Conservation (phyloP, 2,113 vertebrate species). For the Athene cunicularia region DNA sequence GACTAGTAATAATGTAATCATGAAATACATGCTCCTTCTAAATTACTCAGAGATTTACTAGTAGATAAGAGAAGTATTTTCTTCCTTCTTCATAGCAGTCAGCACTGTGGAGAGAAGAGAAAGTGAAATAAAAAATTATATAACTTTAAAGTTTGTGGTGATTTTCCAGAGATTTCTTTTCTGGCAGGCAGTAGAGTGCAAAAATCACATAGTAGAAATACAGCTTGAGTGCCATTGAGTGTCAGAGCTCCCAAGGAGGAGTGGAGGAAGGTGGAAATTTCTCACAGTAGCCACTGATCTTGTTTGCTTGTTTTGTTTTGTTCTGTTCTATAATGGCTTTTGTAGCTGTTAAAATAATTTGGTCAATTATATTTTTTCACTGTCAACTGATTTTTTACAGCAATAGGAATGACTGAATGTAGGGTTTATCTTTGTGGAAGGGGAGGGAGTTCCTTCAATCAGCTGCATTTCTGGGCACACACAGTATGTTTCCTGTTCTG, state of each 20-base stretch:
- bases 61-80: not conserved
- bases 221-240: not conserved
- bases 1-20: not conserved
- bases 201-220: not conserved
- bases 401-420: not conserved
- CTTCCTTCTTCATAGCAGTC: not conserved
- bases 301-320: not conserved
- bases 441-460: not conserved
- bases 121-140: not conserved
- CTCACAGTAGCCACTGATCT: not conserved
- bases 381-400: not conserved
- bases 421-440: not conserved
- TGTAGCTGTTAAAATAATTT: not conserved
- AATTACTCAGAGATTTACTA: not conserved
- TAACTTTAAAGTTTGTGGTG: not conserved
- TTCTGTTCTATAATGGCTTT: not conserved
- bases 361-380: not conserved
- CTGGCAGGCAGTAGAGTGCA: not conserved
- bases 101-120: not conserved
- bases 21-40: not conserved
- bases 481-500: not conserved
- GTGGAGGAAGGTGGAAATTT: not conserved
- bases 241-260: not conserved
- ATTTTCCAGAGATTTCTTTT: conserved; percentile 1
- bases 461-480: not conserved